Evolutionary conservation across 1,140 invertebrate species (phyloP), one percentile per base, ranked within the genome.

Genomic region (Pissodes strobi): DNA sequence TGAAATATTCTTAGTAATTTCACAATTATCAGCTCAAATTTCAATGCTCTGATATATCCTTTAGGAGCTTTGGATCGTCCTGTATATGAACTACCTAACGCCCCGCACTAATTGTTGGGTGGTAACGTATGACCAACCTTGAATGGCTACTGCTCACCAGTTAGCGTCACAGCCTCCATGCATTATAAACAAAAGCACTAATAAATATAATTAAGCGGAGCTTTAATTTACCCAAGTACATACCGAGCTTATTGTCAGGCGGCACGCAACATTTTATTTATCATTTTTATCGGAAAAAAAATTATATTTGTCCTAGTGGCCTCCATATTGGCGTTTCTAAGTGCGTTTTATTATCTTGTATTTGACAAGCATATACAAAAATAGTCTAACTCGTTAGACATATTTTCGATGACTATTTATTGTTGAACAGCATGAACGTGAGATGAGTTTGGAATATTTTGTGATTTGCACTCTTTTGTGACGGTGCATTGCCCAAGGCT

Each of bases 131-230:
- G 9, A 59, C 15, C 59, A 62, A 62, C 48, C 59, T 62, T 62
- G 48, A 39, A 46, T 46, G 27, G 45, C 46, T 49, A 51, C 57
- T 49, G 46, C 57, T 45, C 57, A 60, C 57, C 39, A 45, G 13
- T 51, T 60, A 23, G 57, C 46, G 57, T 62, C 41, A 51, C 38
- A 41, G 60, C 21, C 60, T 55, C 15, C 17, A 38, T 19, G 25
- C 45, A 30, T 37, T 53, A 63, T 63, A 63, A 56, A 56, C 60
- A 53, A 63, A 63, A 63, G 18, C 55, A 55, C 49, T 63, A 63
- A 63, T 63, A 63, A 63, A 63, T 63, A 55, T 63, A 63, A 63
- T 63, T 63, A 56, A 41, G 55, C 13, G n/a, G 27, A 21, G 34
- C 19, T 55, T 63, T 27, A 45, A 63, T 51, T 63, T 55, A 63